Conservation (phyloP, 2,797 vertebrate genomes). For the Numenius phaeopus region DNA sequence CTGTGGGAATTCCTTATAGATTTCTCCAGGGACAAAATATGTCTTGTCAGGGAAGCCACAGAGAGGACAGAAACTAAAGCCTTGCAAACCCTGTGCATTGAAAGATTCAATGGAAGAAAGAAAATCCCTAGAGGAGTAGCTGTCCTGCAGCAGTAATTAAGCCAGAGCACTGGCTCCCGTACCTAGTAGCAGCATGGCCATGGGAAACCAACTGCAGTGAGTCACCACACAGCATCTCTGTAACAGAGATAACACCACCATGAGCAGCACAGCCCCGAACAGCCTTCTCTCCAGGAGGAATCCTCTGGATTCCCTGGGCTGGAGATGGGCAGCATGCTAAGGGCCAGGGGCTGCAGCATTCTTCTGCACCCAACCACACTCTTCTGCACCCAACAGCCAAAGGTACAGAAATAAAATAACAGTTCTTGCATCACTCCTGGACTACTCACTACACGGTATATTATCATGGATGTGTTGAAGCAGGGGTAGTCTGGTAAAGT, state of each 20-base stretch:
- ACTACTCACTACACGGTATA: not conserved
- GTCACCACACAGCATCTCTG: not conserved
- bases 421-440: not conserved
- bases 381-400: not conserved
- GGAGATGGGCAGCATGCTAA: not conserved
- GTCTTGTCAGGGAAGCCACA: not conserved
- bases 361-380: not conserved
- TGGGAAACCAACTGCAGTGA: not conserved
- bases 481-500: not conserved
- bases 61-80: not conserved
- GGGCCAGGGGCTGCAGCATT: not conserved
- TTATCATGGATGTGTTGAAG: not conserved
- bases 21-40: not conserved
- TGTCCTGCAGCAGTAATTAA: not conserved
- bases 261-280: not conserved
- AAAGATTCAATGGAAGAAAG: not conserved
- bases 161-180: accelerated
- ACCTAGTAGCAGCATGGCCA: not conserved
- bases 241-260: not conserved
- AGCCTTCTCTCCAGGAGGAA: not conserved
- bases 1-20: not conserved
- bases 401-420: not conserved
- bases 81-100: not conserved
- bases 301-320: not conserved
- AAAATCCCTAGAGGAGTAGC: not conserved